phyloP scores from a whole-genome alignment of 2,113 vertebrate genomes.

The Chrysochloris asiatica region DNA sequence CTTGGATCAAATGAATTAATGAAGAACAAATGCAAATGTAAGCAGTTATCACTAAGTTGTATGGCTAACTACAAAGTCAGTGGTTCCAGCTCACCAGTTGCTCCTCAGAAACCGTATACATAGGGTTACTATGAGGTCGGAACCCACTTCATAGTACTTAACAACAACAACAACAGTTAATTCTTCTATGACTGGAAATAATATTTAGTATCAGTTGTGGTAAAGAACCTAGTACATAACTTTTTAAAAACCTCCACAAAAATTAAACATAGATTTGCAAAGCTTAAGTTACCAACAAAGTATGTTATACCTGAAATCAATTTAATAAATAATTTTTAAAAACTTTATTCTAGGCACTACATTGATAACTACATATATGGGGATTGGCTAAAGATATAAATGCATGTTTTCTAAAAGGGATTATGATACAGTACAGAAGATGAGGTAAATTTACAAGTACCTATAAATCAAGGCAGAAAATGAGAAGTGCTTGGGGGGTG shows the following conservation, averaged over 20 bases:
- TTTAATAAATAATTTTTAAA: slow-evolving; percentile 9
- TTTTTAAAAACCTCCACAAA: background rate
- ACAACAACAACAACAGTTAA: no score
- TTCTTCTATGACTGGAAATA: background rate
- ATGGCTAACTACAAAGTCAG: no score
- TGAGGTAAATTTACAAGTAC: slow-evolving; percentile 26
- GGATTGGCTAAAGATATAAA: background rate
- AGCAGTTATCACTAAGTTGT: background rate
- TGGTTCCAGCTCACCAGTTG: no score
- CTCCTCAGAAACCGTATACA: no score
- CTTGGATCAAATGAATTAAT: background rate
- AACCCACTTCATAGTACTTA: no score
- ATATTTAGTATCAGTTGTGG: slow-evolving; percentile 6
- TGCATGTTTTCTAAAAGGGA: background rate
- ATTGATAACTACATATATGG: background rate
- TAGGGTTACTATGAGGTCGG: no score
- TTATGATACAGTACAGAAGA: slow-evolving; percentile 10
- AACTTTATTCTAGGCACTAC: background rate
- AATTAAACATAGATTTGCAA: slow-evolving; percentile 4
- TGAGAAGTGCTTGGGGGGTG: background rate
- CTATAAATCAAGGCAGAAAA: slow-evolving; percentile 26
- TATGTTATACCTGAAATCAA: background rate
- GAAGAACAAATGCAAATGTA: background rate
- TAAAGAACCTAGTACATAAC: background rate
- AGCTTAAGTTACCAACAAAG: background rate